Evolutionary conservation across 2,888 invertebrate genomes (phyloP).

Genomic region (Mesorhabditis spiculigera): DNA sequence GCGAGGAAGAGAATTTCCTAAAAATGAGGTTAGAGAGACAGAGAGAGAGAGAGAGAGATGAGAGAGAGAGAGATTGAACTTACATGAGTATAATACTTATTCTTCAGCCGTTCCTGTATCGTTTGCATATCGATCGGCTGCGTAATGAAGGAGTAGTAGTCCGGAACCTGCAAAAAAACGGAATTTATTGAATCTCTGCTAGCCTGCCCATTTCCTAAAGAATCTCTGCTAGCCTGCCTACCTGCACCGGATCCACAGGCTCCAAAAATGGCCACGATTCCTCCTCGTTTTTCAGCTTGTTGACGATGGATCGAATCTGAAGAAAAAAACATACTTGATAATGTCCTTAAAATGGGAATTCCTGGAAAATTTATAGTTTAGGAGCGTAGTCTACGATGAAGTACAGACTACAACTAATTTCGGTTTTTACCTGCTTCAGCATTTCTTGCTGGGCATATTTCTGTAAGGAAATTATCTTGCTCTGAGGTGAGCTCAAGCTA

Average conservation of each 20-base stretch:
- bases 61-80: slow-evolving; percentile 71
- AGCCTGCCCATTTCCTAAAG: neutral
- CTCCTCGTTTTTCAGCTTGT: slow-evolving; percentile 73
- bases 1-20: slow-evolving; percentile 85
- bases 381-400: neutral
- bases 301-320: slow-evolving; percentile 60
- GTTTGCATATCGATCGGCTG: slow-evolving; percentile 90
- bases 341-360: no score
- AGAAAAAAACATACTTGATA: slow-evolving; percentile 3
- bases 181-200: neutral
- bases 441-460: no score
- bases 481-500: no score
- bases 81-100: slow-evolving; percentile 75
- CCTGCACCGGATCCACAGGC: slow-evolving; percentile 85
- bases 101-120: slow-evolving; percentile 79
- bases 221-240: slow-evolving; percentile 1
- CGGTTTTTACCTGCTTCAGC: no score
- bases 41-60: neutral
- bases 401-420: neutral
- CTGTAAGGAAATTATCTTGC: no score
- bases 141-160: slow-evolving; percentile 93
- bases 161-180: slow-evolving; percentile 59
- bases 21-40: slow-evolving; percentile 62
- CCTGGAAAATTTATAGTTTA: no score
- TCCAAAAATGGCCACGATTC: slow-evolving; percentile 92